Base-by-base conservation (phyloP, 2,888 invertebrate species). In the Stenchaetothrips biformis region DNA sequence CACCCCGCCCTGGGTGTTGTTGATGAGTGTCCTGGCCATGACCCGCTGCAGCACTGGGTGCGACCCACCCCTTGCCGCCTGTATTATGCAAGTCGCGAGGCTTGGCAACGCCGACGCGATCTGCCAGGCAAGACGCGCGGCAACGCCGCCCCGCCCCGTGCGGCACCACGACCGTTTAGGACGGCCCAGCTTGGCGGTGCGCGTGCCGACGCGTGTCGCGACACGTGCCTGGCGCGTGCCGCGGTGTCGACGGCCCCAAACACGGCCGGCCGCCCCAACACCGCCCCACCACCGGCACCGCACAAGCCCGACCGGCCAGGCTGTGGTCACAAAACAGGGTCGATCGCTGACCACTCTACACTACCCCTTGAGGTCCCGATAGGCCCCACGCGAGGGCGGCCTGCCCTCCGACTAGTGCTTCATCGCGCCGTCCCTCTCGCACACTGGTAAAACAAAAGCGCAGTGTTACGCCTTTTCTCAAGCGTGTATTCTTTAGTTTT, bases 301-400 rank as follows among this genome's bases (percentile, higher is more conserved):
- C 37, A 4, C 37, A 37, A 37, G 37, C 37, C 37, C 37, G 37
- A 37, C 13, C 6, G 37, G 2, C 37, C 37, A 37, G 37, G 13
- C 53, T 13, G 6, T 74, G 67, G 67, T 74, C 67, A 74, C 67
- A 74, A 74, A 74, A 74, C 21, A 25, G 67, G 67, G 67, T 74
- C 67, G 67, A 74, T 74, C 25, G 67, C 67, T 74, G 67, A 74
- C 67, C 67, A 74, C 67, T 74, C 67, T 25, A 21, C 67, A 0
- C 67, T 18, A 13, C 67, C 11, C 67, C 25, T 25, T 37, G 37
- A 37, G 37, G 1, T 4, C 37, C 37, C 37, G 2, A 53, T 9
- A 13, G 53, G 16, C 16, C 16, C 53, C 53, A 18, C 53, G 53
- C 53, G 18, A 18, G 13, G 53, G 13, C 16, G 53, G 18, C 16